Evolutionary conservation across 2,888 invertebrate genomes (phyloP), one percentile per base, ranked within the genome.

Genomic region (Muscina levida): DNA sequence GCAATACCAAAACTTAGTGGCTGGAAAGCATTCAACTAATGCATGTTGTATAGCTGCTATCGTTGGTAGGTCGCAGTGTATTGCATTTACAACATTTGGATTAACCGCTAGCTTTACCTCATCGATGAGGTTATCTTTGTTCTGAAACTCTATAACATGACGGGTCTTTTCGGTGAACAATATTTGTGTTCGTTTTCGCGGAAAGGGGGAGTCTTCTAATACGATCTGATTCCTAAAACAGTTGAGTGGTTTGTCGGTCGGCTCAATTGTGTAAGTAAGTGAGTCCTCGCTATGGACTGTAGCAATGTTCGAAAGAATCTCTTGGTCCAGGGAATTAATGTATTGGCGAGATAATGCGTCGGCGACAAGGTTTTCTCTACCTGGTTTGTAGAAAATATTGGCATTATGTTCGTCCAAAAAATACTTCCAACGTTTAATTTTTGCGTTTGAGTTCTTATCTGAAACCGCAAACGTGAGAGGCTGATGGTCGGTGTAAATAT

Each of bases 181-280:
- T 19, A 17, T 48, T 17, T 19, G 10, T 15, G 48, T 48, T 48
- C 19, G 17, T 10, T 10, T 17, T 19, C 10, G 19, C 10, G 15
- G 2, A 19, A 10, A 10, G 17, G 17, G 10, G 48, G 19, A 10
- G 56, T 80, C 77, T 42, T 84, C 79, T 5, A 84, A 46, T 22
- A 84, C 17, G 11, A 84, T 82, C 44, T 84, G 81, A 13, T 85
- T 84, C 66, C 71, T 59, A 22, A 82, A 85, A 31, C 83, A 82
- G 46, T 84, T 85, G 10, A 83, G 17, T 2, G 83, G 84, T 8
- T 82, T 84, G 1, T 83, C 79, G 13, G 78, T 82, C 15, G 75
- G 22, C 39, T 82, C 80, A 26, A 82, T 83, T 10, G 76, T 81
- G 39, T 82, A 82, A 0, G 83, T 82, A 6, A 83, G 26, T 51